These are phyloP conservation scores for Hapalemur alaotrensis DNA, from an alignment of 2,797 vertebrate genomes.

Conservation along the genomic window DNA sequence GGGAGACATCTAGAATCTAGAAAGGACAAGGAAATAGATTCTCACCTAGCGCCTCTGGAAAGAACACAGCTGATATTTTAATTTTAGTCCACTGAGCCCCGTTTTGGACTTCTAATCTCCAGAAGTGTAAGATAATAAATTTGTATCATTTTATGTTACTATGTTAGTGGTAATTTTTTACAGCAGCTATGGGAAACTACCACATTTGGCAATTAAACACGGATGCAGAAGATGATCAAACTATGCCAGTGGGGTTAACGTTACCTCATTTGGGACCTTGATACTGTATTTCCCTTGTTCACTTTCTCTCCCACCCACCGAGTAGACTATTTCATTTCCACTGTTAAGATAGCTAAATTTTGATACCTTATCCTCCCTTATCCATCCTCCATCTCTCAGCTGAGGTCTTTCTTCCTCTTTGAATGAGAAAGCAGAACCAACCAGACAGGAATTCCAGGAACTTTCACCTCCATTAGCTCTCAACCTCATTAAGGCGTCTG, in stretches of 20 bases:
- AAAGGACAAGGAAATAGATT: no score
- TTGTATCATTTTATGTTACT: neutral
- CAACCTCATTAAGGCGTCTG: no score
- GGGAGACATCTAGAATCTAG: neutral
- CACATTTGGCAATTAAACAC: neutral
- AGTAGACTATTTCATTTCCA: neutral
- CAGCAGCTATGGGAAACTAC: neutral
- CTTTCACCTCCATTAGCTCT: neutral
- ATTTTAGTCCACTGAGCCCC: neutral
- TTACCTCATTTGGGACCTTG: no score
- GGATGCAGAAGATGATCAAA: no score
- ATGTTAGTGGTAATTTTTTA: neutral
- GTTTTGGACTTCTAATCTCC: neutral
- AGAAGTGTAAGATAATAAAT: neutral
- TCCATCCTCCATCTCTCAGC: neutral
- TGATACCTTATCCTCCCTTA: neutral
- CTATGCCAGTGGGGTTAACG: neutral
- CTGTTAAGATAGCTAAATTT: neutral
- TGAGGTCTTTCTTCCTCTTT: neutral
- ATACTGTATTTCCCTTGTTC: no score
- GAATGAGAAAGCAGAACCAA: neutral
- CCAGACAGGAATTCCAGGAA: neutral
- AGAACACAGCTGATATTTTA: neutral
- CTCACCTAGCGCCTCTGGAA: no score
- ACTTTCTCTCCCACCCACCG: neutral